Percentiles rank a stretch among this genome's conserved stretches.
phyloP scores from a whole-genome alignment of 1,140 invertebrate genomes.

The Chlorops oryzae region DNA sequence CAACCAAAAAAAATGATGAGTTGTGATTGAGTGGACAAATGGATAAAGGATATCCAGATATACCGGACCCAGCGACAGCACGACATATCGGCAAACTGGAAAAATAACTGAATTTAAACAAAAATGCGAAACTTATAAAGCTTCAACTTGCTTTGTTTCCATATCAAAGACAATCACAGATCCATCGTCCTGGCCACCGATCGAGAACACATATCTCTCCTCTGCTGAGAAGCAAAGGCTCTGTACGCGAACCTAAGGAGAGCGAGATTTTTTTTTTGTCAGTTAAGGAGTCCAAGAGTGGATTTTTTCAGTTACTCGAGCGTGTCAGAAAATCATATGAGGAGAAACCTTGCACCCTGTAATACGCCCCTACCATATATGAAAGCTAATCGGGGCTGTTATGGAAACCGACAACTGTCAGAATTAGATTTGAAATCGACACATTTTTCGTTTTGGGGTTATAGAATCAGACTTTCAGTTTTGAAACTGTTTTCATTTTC shows the following conservation, averaged over 20 bases:
- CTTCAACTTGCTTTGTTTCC: slow-evolving; percentile 47
- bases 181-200: slow-evolving; percentile 85
- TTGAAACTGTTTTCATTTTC: no score
- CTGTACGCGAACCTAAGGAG: slow-evolving; percentile 62
- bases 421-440: no score
- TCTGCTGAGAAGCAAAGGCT: slow-evolving; percentile 73
- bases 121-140: background rate
- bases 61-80: slow-evolving; percentile 57
- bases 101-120: background rate
- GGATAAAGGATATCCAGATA: slow-evolving; percentile 59
- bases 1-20: slow-evolving; percentile 61
- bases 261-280: background rate
- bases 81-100: slow-evolving; percentile 57
- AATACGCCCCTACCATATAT: no score
- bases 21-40: slow-evolving; percentile 54
- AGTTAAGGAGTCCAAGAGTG: background rate
- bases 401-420: no score
- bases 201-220: slow-evolving; percentile 72
- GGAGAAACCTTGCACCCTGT: no score
- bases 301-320: no score
- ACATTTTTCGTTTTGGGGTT: no score
- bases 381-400: no score
- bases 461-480: no score
- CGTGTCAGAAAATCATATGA: no score
- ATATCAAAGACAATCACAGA: slow-evolving; percentile 72